phyloP scores from a whole-genome alignment of 2,797 vertebrate species.

The Psittacula derbiana region DNA sequence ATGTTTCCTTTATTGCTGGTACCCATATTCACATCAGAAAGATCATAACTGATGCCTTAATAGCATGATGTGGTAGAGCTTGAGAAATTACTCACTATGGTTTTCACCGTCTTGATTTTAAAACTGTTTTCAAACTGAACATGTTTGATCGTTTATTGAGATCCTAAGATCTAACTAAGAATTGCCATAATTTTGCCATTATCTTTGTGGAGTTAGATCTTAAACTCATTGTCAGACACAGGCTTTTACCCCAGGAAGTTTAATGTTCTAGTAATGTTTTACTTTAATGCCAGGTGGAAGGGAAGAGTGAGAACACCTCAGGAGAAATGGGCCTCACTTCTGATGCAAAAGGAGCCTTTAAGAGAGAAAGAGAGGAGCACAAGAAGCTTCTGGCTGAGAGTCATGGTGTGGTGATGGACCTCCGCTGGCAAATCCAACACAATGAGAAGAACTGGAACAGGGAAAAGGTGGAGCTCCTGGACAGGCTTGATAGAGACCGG shows the following conservation, averaged over 20 bases:
- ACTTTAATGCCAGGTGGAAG: constrained; percentile 75
- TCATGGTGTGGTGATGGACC: constrained; percentile 87
- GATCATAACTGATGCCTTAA: not conserved
- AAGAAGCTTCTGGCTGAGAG: constrained; percentile 88
- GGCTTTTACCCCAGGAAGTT: not conserved
- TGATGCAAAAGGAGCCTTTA: constrained; percentile 75
- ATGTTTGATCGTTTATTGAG: not conserved
- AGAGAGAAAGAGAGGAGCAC: constrained; percentile 86
- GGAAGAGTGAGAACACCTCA: constrained; percentile 60
- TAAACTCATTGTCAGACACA: not conserved
- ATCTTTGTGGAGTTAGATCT: not conserved
- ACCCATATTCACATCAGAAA: not conserved
- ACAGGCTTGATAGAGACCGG: constrained; percentile 84
- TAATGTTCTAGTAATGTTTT: not conserved
- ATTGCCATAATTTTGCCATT: not conserved
- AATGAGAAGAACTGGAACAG: constrained; percentile 89
- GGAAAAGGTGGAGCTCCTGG: constrained; percentile 88
- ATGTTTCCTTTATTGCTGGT: not conserved
- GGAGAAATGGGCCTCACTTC: constrained; percentile 37
- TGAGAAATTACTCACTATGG: not conserved
- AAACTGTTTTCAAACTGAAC: not conserved
- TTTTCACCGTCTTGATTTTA: not conserved
- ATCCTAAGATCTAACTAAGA: not conserved
- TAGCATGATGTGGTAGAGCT: not conserved
- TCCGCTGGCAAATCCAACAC: constrained; percentile 92